Evolutionary conservation across 2,888 invertebrate genomes (phyloP), one percentile per base, ranked within the genome.

Genomic region (Kryphioiulus occultus): DNA sequence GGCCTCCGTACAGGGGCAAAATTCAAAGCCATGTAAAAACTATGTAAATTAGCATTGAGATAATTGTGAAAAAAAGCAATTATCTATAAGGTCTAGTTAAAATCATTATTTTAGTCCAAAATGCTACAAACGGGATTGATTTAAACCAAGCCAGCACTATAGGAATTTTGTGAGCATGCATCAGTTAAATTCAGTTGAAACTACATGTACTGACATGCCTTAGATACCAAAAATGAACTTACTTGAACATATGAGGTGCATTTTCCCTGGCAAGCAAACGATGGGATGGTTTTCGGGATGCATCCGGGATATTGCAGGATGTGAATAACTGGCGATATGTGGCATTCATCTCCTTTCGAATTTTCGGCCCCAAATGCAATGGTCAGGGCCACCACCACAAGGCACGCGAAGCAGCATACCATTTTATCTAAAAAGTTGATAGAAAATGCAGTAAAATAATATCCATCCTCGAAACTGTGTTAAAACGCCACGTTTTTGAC

Each of bases 211-310:
- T 35, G 7, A 35, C 2, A 35, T 35, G 35, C 35, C 7, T 35
- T 35, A 35, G 35, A 35, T 35, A 35, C 35, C 3, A 7, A 35
- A 44, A 44, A 44, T 44, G n/a, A 87, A 47, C 30, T 87, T 88
- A 97, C 97, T 94, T 98, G 98, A 87, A 98, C 95, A 91, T 98
- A 98, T 90, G 97, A 97, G 87, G 96, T 95, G 92, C 98, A 98
- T 91, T 96, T 94, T 88, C 98, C 98, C 89, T 96, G 96, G 91
- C 98, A 98, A 30, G 97, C 97, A 92, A 96, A 98, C 89, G 97
- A 97, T 1, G 98, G 97, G 90, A 98, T 97, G 0, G 97, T 97
- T 92, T 97, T 97, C 9, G 97, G 96, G 83, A 96, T 95, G 92
- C 98, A 98, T 88, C 98, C 97, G 2, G 97, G 96, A 92, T 97